phyloP scores from a whole-genome alignment of 2,113 vertebrate genomes.

The Pagrus major region DNA sequence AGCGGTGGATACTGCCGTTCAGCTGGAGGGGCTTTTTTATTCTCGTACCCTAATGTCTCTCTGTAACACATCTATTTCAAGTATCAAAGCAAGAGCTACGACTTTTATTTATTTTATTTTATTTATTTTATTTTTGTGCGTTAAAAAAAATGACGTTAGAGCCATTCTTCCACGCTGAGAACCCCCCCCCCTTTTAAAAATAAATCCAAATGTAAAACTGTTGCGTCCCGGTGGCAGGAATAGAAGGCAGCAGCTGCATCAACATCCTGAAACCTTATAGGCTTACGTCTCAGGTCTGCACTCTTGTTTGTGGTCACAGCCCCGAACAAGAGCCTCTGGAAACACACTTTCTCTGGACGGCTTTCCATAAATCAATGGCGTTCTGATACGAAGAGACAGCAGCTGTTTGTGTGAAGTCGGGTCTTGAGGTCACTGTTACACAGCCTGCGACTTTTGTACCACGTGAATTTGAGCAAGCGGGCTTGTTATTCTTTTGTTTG shows the following conservation, averaged over 20 bases:
- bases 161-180: accelerated
- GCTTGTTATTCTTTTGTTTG: slow-evolving; percentile 68
- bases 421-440: slow-evolving; percentile 49
- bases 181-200: background rate
- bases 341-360: background rate
- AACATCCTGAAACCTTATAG: slow-evolving; percentile 79
- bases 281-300: slow-evolving; percentile 40
- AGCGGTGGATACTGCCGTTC: slow-evolving; percentile 18
- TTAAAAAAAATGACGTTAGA: background rate
- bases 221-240: slow-evolving; percentile 74
- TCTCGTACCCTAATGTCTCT: slow-evolving; percentile 29
- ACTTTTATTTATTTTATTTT: background rate
- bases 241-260: slow-evolving; percentile 81
- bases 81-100: too few relatives aligned
- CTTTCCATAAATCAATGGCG: slow-evolving; percentile 35
- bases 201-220: slow-evolving; percentile 58
- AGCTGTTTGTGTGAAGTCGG: slow-evolving; percentile 22
- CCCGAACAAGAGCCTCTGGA: slow-evolving; percentile 29
- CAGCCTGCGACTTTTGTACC: slow-evolving; percentile 27
- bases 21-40: slow-evolving; percentile 30
- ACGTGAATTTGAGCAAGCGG: slow-evolving; percentile 64
- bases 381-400: slow-evolving; percentile 42
- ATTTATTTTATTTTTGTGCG: too few relatives aligned
- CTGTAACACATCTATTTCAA: background rate
- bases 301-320: slow-evolving; percentile 63